Conservation (phyloP, 1,140 invertebrate species). For the Saxidomus purpurata region DNA sequence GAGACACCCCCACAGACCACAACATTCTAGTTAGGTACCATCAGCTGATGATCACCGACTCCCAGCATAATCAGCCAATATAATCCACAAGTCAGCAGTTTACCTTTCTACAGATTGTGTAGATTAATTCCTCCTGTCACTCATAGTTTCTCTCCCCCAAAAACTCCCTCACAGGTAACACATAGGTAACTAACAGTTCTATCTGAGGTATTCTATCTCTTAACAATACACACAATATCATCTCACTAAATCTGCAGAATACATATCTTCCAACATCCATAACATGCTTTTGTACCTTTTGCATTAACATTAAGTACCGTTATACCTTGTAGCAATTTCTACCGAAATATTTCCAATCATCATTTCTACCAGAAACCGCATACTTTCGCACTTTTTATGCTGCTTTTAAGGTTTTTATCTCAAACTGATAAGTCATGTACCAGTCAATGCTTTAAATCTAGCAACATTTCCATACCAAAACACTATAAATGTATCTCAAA, state of each 20-base stretch:
- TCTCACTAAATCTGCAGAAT: constrained; percentile 39
- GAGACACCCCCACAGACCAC: constrained; percentile 8
- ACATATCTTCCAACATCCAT: constrained; percentile 38
- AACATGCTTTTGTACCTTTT: constrained; percentile 41
- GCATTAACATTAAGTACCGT: neutral
- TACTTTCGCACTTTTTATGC: constrained; percentile 18
- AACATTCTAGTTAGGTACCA: constrained; percentile 10
- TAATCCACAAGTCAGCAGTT: constrained; percentile 63
- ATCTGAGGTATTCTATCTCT: constrained; percentile 30
- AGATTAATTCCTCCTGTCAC: constrained; percentile 44
- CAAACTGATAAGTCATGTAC: neutral
- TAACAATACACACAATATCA: constrained; percentile 53
- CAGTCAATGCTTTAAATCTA: neutral
- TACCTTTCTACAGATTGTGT: constrained; percentile 46
- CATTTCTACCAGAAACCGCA: neutral
- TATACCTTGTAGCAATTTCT: constrained; percentile 19
- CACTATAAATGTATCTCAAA: neutral
- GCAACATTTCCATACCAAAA: neutral
- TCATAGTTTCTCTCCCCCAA: constrained; percentile 46
- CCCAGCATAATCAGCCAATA: constrained; percentile 30
- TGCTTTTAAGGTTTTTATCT: neutral
- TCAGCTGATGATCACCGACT: neutral
- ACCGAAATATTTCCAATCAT: constrained; percentile 19
- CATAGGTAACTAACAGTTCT: constrained; percentile 34
- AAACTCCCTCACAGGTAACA: constrained; percentile 45